These are phyloP conservation scores for Esox masquinongy DNA, from an alignment of 2,797 vertebrate genomes.

Conservation along the genomic window DNA sequence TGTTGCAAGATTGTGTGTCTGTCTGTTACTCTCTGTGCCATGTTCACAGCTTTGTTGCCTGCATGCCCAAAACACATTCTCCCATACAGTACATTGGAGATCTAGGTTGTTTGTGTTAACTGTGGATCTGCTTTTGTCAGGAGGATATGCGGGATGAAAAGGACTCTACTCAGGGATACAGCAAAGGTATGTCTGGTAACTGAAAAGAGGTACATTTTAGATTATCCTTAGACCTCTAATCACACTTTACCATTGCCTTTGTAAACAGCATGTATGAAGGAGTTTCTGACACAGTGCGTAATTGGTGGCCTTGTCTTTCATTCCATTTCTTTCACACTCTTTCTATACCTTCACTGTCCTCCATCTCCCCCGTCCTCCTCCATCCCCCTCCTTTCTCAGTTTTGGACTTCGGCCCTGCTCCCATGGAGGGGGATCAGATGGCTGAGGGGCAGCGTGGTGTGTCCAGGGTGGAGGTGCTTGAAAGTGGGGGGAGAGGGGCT, in stretches of 20 bases:
- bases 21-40: background rate
- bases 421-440: constrained; percentile 66
- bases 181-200: constrained; percentile 64
- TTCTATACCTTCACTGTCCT: background rate
- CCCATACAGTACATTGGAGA: constrained; percentile 54
- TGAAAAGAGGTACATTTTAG: background rate
- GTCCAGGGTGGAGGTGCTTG: constrained; percentile 53
- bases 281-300: constrained; percentile 34
- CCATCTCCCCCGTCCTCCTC: constrained; percentile 12
- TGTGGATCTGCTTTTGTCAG: constrained; percentile 61
- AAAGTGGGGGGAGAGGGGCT: constrained; percentile 55
- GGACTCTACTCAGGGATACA: constrained; percentile 37
- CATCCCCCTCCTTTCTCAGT: constrained; percentile 45
- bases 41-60: constrained; percentile 52
- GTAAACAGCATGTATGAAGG: constrained; percentile 18
- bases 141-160: constrained; percentile 60
- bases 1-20: background rate
- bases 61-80: constrained; percentile 65
- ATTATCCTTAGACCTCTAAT: background rate
- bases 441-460: constrained; percentile 62
- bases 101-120: constrained; percentile 56
- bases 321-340: constrained; percentile 14
- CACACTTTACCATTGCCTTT: background rate
- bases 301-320: constrained; percentile 36
- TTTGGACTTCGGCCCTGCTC: constrained; percentile 67